Evolutionary conservation across 2,113 vertebrate genomes (phyloP).

Genomic region (Uria aalge): DNA sequence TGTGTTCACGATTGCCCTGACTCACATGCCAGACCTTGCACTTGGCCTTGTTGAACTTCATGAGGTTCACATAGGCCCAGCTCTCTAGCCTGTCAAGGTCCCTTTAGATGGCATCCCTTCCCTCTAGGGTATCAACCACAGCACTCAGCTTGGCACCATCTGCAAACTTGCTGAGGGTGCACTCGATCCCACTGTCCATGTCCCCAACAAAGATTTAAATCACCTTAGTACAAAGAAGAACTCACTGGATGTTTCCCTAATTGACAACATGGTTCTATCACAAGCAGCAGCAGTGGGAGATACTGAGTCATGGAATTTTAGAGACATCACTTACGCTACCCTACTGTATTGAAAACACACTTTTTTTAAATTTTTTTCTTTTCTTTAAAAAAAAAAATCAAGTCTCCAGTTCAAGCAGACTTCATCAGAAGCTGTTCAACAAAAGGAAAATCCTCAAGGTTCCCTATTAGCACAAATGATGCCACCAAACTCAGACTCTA

Average conservation of each 20-base stretch:
- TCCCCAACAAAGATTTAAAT: slow-evolving; percentile 20
- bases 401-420: background rate
- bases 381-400: background rate
- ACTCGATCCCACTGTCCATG: background rate
- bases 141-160: background rate
- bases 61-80: rapidly evolving
- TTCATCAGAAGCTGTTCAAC: background rate
- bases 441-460: background rate
- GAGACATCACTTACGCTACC: background rate
- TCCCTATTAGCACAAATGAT: background rate
- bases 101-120: background rate
- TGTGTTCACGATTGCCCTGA: background rate
- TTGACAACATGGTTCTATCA: background rate
- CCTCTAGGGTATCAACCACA: background rate
- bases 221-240: slow-evolving; percentile 37
- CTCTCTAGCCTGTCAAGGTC: background rate
- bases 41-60: background rate
- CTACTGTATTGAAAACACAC: background rate
- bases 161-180: background rate
- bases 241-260: slow-evolving; percentile 36
- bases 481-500: background rate
- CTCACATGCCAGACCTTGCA: background rate
- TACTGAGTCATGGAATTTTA: slow-evolving; percentile 25
- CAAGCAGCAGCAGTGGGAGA: background rate
- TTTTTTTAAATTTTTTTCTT: background rate